phyloP scores from a whole-genome alignment of 2,113 vertebrate species.

The Fregetta grallaria region DNA sequence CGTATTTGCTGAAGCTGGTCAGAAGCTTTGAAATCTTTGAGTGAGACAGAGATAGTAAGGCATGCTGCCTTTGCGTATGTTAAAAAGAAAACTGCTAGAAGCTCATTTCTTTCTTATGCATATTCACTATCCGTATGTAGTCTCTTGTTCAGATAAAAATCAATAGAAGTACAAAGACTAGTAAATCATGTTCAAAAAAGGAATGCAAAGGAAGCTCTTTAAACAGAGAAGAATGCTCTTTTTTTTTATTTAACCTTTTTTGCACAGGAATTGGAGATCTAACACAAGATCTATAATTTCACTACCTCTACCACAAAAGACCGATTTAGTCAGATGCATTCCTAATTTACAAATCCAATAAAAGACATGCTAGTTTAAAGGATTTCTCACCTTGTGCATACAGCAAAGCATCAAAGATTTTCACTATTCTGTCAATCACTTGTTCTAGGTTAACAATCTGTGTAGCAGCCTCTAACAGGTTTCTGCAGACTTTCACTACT shows the following conservation, averaged over 20 bases:
- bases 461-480: constrained; percentile 73
- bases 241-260: neutral
- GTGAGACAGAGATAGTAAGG: neutral
- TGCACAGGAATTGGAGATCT: neutral
- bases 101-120: rapidly evolving
- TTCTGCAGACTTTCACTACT: constrained; percentile 80
- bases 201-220: neutral
- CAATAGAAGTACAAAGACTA: neutral
- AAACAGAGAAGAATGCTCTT: neutral
- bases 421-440: constrained; percentile 75
- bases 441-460: constrained; percentile 54
- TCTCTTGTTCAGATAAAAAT: neutral
- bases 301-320: neutral
- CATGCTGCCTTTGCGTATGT: neutral
- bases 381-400: constrained; percentile 84
- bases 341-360: neutral
- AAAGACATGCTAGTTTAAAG: neutral
- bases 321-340: neutral
- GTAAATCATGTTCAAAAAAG: neutral
- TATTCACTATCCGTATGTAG: neutral
- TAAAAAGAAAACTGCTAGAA: neutral
- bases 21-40: neutral
- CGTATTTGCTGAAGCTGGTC: neutral
- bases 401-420: constrained; percentile 85
- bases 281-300: neutral